Base-by-base conservation (phyloP, 2,113 vertebrate genomes). In the Panthera leo region DNA sequence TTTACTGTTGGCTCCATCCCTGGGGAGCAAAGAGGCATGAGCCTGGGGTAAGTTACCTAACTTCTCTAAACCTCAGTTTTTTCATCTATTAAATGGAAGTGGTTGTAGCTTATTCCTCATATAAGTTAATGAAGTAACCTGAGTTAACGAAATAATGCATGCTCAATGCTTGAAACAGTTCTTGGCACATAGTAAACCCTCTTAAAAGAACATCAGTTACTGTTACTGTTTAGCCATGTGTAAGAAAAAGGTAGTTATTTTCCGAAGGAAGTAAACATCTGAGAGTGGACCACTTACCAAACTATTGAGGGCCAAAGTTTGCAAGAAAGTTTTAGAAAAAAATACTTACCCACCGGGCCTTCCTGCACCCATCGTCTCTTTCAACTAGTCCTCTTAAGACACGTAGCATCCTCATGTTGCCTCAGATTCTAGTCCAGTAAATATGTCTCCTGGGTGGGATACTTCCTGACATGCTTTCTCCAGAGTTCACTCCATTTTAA, bases 261-360 rank as follows among this genome's bases (percentile, higher is more conserved):
- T 94, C 61, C 29, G 51, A 71, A 88, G 16, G 15, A 89, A 79
- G 58, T 55, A 51, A 91, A 89, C 96, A 58, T 96, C 51, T 97
- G 78, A 95, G 61, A 34, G 4, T 25, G 83, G 25, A n/a, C 19
- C 19, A 67, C 5, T 73, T 68, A 48, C 25, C 48, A 96, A 95
- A 82, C 36, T 68, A 1, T 31, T 61, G 15, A 68, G 39, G 29
- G 2, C 3, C 68, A 91, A 36, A 55, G 73, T 93, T 94, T 75
- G 5, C 91, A 92, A 70, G 71, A 83, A 70, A 93, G 11, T 82
- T 85, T 68, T 55, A 89, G 45, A 75, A 85, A 88, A 92, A 79
- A 19, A 36, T 27, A 39, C 53, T 70, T 42, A 61, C 6, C 4
- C 13, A 51, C 13, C 29, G 0, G 15, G 70, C 21, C 3, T 42